Percentiles rank a stretch among this genome's conserved stretches.
Evolutionary conservation across 2,797 vertebrate species (phyloP).

Genomic region (Lepilemur septentrionalis): DNA sequence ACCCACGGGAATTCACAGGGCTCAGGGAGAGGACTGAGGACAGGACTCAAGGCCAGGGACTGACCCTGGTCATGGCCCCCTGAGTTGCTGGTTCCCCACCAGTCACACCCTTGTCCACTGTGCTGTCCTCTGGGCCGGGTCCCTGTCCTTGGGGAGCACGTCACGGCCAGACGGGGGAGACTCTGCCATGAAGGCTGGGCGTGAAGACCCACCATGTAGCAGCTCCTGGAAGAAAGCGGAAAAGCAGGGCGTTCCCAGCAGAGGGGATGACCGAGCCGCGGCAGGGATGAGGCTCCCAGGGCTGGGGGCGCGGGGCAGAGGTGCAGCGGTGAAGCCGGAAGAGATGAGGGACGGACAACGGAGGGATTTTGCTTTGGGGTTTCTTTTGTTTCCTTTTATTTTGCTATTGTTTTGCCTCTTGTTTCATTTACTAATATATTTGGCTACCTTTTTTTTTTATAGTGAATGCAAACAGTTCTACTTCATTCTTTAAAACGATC

Average conservation of each 20-base stretch:
- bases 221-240: rapidly evolving
- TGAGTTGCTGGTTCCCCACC: no score
- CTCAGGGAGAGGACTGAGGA: rapidly evolving
- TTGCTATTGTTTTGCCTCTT: not conserved
- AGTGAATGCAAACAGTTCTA: not conserved
- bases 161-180: not conserved
- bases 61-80: not conserved
- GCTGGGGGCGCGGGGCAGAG: rapidly evolving
- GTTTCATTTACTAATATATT: not conserved
- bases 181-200: rapidly evolving
- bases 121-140: rapidly evolving
- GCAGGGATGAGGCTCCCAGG: not conserved
- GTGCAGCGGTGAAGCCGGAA: not conserved
- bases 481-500: not conserved
- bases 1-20: not conserved
- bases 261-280: no score
- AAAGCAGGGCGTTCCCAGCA: rapidly evolving
- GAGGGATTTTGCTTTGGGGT: not conserved
- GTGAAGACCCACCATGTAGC: not conserved
- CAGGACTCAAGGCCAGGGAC: not conserved
- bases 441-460: not conserved
- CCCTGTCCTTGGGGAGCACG: not conserved
- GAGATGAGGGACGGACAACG: rapidly evolving
- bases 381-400: not conserved
- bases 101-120: not conserved